Percentiles rank a stretch among this genome's conserved stretches.
phyloP scores from a whole-genome alignment of 2,797 vertebrate genomes.

The Phyllotis vaccarum region DNA sequence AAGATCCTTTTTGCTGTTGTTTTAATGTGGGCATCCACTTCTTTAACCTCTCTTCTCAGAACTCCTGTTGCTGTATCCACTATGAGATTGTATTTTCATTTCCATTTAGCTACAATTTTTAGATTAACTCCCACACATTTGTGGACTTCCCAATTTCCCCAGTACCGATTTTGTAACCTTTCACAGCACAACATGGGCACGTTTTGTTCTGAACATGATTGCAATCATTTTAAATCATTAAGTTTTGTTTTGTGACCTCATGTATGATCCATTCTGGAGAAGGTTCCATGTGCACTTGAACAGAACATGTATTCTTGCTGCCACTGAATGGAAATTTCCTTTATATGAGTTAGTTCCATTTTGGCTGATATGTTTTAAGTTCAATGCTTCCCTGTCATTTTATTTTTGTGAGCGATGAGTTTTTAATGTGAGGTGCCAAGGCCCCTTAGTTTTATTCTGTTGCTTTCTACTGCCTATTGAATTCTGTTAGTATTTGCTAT shows the following conservation, averaged over 20 bases:
- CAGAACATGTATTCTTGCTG: background rate
- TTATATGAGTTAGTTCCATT: background rate
- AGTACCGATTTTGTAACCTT: background rate
- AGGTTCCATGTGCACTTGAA: background rate
- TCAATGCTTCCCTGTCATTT: background rate
- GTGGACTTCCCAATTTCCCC: background rate
- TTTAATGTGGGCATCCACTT: background rate
- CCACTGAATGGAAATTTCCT: background rate
- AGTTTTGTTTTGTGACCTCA: background rate
- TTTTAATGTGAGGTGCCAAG: background rate
- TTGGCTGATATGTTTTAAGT: constrained; percentile 7
- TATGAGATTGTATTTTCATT: background rate
- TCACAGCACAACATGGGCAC: background rate
- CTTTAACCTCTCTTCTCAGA: background rate
- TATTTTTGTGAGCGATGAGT: background rate
- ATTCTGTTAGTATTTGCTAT: background rate
- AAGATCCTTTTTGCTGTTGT: background rate
- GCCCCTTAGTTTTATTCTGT: background rate
- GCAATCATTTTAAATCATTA: background rate
- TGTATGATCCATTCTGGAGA: background rate
- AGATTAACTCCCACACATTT: background rate
- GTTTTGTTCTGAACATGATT: background rate
- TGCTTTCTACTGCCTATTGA: background rate
- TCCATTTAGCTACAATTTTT: background rate
- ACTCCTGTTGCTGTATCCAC: background rate